Base-by-base conservation (phyloP, 2,113 vertebrate genomes). In the Hydrolagus affinis region DNA sequence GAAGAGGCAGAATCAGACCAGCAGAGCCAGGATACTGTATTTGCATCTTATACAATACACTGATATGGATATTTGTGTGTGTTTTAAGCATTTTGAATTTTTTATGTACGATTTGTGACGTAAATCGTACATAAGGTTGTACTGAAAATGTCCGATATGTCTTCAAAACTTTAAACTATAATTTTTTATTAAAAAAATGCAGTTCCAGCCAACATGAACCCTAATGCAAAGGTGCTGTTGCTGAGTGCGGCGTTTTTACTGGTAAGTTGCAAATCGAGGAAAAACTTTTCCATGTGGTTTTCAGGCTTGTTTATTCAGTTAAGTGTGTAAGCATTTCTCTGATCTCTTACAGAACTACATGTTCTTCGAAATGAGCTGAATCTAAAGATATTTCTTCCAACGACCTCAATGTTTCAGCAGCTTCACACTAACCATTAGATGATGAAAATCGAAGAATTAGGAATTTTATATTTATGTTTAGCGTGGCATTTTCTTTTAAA, bases 351-450 rank as follows among this genome's bases (percentile, higher is more conserved):
- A 94, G 92, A 93, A 91, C 89, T 90, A 91, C 80, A 93, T 93
- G 92, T 94, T 92, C 90, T 95, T 95, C 87, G 91, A 95, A 88
- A 92, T 91, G 91, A 95, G 91, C 89, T 95, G 90, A 85, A 68
- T 8, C 60, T 15, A 17, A 85, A 68, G 62, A 77, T 44, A 44
- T 77, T n/a, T 23, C 56, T 12, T 59, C 21, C 56, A 56, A 23
- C n/a, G 19, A 8, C 32, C 32, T 19, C 32, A 21, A 23, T 15
- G 7, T 14, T 10, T 57, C n/a, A 11, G 21, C 59, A 57, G 44
- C n/a, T 59, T 59, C 9, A 57, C 56, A 77, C 70, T 57, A 59
- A 57, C 44, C 19, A 32, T 44, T 44, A 74, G 19, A 44, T 17
- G 15, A 9, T 74, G 70, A 11, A 23, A 73, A 15, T 25, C 32